Evolutionary conservation across 2,113 vertebrate genomes (phyloP), one percentile per base, ranked within the genome.

Genomic region (Rhinolophus sinicus): DNA sequence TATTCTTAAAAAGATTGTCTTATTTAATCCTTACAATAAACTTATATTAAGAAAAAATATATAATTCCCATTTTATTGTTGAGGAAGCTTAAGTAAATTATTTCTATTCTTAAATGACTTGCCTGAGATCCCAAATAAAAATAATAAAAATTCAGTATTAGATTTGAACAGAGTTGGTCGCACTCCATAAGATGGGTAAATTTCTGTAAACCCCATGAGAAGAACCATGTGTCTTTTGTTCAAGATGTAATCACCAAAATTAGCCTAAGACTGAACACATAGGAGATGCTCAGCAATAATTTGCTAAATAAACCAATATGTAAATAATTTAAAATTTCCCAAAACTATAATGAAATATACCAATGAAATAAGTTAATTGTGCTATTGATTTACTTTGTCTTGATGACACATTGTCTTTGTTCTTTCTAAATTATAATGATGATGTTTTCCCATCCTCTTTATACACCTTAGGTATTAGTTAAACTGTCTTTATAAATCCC

Each of bases 81-180:
- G 35, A 87, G 18, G 5, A 95, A 90, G 40, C 6, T 19, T 54
- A 84, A 83, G 30, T 54, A 72, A 65, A 89, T 73, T 89, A 75
- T 78, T 77, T 95, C 54, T 94, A 67, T 56, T 38, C 35, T 84
- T 47, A 89, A 90, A 60, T 81, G 35, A 93, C 47, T 83, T 76
- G 13, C 6, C 15, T 16, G 33, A 67, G 40, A 50, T 58, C 24
- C 24, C 18, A 80, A 60, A 95, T n/a, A n/a, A n/a, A n/a, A n/a
- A 28, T 50, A 92, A 91, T 77, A 77, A 95, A 87, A 47, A 86
- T 52, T 60, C 54, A 85, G 11, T 73, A 13, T 85, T 38, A 75
- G 44, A 52, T 81, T 88, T 50, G 33, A 73, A 35, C 30, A 21
- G 0, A 44, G 56, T 18, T 65, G 12, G 28, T 64, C 33, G 35